A percentile compares a stretch with the other conserved stretches of the same genome.
Conservation (phyloP, 1,140 invertebrate species). For the Drosophila arizonae region DNA sequence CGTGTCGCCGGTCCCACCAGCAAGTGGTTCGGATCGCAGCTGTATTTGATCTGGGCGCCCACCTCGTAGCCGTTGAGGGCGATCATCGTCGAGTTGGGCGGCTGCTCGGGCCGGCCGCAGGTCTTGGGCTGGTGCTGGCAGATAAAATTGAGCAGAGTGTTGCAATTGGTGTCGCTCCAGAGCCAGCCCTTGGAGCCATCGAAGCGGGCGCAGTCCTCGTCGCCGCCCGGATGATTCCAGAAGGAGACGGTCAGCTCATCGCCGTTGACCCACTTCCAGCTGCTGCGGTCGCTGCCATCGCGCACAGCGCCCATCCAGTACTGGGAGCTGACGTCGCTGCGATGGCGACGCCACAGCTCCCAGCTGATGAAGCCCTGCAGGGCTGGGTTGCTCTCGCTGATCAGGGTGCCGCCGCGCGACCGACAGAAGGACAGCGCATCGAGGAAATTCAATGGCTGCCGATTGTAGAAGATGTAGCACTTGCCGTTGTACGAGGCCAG, state of each 20-base stretch:
- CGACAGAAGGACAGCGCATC: constrained; percentile 92
- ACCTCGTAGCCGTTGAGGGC: constrained; percentile 89
- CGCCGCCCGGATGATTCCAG: constrained; percentile 93
- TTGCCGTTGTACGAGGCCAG: constrained; percentile 97
- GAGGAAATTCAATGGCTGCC: constrained; percentile 91
- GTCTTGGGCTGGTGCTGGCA: constrained; percentile 96
- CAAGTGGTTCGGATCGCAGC: constrained; percentile 93
- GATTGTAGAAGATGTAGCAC: constrained; percentile 97
- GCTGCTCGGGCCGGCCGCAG: constrained; percentile 95
- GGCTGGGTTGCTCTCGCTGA: constrained; percentile 96
- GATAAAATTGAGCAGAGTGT: constrained; percentile 93
- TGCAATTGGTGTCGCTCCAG: constrained; percentile 96
- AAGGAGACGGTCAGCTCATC: constrained; percentile 95
- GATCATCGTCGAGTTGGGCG: constrained; percentile 95
- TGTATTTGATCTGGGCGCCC: constrained; percentile 93
- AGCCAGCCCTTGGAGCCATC: constrained; percentile 97
- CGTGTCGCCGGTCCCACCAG: constrained; percentile 92
- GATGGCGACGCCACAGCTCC: constrained; percentile 95
- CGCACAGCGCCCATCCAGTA: constrained; percentile 97
- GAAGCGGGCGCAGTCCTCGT: constrained; percentile 94
- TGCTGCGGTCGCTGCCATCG: constrained; percentile 89
- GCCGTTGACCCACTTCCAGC: constrained; percentile 96
- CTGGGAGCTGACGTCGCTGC: constrained; percentile 94
- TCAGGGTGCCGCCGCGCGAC: constrained; percentile 90
- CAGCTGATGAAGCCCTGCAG: constrained; percentile 97